Conservation (phyloP, 2,797 vertebrate species). For the Tympanoctomys barrerae region DNA sequence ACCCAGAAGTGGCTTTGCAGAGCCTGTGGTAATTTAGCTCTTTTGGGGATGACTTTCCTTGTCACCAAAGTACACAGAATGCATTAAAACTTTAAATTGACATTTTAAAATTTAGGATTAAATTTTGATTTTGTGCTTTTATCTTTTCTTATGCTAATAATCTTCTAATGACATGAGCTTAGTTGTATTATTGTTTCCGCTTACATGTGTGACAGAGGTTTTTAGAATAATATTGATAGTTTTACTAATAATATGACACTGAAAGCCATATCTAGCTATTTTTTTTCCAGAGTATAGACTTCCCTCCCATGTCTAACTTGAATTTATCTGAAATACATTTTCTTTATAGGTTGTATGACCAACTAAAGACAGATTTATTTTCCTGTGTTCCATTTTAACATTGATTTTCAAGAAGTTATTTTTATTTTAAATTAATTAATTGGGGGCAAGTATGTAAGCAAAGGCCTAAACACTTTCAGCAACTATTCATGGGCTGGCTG, state of each 20-base stretch:
- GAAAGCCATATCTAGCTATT: no score
- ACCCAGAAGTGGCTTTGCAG: background rate
- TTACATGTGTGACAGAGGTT: background rate
- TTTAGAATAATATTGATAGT: background rate
- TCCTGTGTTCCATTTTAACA: background rate
- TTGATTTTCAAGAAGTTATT: background rate
- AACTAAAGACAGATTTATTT: background rate
- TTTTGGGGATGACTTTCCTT: background rate
- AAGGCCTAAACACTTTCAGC: background rate
- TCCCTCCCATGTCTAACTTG: background rate
- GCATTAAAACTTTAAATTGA: background rate
- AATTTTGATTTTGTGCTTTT: background rate
- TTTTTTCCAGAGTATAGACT: background rate
- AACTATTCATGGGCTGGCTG: background rate
- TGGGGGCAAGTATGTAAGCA: background rate
- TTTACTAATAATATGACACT: background rate
- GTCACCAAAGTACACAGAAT: background rate
- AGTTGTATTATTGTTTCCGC: background rate
- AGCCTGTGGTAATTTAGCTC: fast-evolving
- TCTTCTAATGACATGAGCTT: background rate
- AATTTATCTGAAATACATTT: background rate
- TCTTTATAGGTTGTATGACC: background rate
- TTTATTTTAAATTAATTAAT: background rate
- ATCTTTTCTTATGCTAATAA: background rate
- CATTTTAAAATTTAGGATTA: background rate